Percentiles rank a stretch among this genome's conserved stretches.
These are phyloP conservation scores for Saccostrea echinata DNA, from an alignment of 1,140 invertebrate genomes.

Conservation along the genomic window DNA sequence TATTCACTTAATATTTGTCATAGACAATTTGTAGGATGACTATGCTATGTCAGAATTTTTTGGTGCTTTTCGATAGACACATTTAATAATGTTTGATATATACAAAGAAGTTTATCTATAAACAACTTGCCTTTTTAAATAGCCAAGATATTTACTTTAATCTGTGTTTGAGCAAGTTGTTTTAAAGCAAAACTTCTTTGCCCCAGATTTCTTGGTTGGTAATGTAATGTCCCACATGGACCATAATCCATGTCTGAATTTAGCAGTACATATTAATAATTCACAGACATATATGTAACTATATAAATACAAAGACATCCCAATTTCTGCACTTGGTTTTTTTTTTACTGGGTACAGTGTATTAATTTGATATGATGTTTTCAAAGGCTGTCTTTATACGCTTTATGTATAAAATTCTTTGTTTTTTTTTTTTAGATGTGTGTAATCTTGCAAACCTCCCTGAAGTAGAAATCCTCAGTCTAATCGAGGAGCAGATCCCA, in stretches of 20 bases:
- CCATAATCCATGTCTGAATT: too few species aligned
- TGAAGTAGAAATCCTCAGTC: constrained; percentile 96
- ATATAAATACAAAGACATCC: too few species aligned
- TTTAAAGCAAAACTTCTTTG: background rate
- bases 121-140: background rate
- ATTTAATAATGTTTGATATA: background rate
- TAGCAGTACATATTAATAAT: too few species aligned
- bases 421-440: constrained; percentile 70
- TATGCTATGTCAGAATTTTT: too few species aligned
- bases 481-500: constrained; percentile 96
- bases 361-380: too few species aligned
- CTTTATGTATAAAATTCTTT: background rate
- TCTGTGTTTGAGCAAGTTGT: background rate
- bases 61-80: background rate
- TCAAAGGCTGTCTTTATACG: too few species aligned
- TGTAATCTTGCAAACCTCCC: constrained; percentile 74
- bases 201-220: background rate
- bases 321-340: too few species aligned
- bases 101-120: background rate
- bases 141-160: background rate
- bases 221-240: too few species aligned
- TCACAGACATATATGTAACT: too few species aligned
- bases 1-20: too few species aligned
- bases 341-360: too few species aligned
- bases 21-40: too few species aligned